These are phyloP conservation scores for Ctenochaetus hawaiiensis DNA, from an alignment of 2,797 vertebrate genomes.

Conservation along the genomic window DNA sequence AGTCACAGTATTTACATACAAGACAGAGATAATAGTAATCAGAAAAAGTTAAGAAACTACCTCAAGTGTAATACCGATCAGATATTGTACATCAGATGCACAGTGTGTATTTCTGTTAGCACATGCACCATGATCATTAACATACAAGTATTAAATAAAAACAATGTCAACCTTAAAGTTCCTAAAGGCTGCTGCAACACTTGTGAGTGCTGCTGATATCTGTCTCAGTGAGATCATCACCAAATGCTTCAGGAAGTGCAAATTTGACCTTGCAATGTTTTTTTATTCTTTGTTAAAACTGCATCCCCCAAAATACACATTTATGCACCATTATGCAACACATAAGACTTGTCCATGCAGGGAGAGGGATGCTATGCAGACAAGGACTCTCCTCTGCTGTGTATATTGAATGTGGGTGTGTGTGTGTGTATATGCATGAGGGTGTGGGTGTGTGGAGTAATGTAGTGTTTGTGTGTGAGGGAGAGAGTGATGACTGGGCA, in stretches of 20 bases:
- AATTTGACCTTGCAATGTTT: slow-evolving; percentile 50
- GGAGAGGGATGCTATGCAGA: slow-evolving; percentile 5
- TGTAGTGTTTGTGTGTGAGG: slow-evolving; percentile 9
- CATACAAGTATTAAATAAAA: slow-evolving; percentile 37
- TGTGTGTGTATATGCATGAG: background rate
- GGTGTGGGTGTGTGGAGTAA: background rate
- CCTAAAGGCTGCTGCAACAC: slow-evolving; percentile 47
- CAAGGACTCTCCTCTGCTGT: slow-evolving; percentile 9
- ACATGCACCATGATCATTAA: slow-evolving; percentile 25
- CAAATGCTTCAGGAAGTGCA: slow-evolving; percentile 31
- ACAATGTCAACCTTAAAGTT: slow-evolving; percentile 32
- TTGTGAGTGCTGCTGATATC: slow-evolving; percentile 46
- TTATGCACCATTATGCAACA: slow-evolving; percentile 53
- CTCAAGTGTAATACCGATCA: no score
- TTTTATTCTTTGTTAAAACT: no score
- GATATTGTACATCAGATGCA: no score
- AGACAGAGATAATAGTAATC: background rate
- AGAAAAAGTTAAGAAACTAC: no score
- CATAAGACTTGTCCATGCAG: slow-evolving; percentile 29
- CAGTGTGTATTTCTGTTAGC: slow-evolving; percentile 12
- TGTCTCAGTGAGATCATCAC: slow-evolving; percentile 21
- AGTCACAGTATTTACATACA: background rate
- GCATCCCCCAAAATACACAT: slow-evolving; percentile 14
- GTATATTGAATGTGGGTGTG: slow-evolving; percentile 18
- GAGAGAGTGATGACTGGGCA: slow-evolving; percentile 59